Conservation (phyloP, 2,888 invertebrate species). For the Microctonus brassicae region DNA sequence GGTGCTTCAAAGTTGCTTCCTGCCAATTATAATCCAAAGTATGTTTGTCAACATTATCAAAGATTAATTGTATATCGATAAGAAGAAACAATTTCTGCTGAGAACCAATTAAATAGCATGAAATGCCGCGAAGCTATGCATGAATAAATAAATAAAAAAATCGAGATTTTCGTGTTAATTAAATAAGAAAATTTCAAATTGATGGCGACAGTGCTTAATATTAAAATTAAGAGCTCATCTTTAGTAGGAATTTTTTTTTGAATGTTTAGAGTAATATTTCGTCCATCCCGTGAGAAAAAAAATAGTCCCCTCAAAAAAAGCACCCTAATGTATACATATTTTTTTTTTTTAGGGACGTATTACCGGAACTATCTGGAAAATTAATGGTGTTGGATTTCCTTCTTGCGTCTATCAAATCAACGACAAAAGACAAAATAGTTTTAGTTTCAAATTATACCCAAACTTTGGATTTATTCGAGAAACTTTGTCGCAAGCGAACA, state of each 20-base stretch:
- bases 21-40: slow-evolving; percentile 77
- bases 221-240: no score
- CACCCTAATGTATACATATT: background rate
- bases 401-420: slow-evolving; percentile 90
- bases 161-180: no score
- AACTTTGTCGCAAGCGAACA: slow-evolving; percentile 84
- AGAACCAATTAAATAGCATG: no score
- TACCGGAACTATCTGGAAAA: slow-evolving; percentile 90
- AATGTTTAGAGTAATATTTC: no score
- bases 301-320: no score
- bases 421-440: slow-evolving; percentile 95
- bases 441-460: slow-evolving; percentile 99
- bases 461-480: slow-evolving; percentile 96
- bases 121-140: no score
- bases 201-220: no score
- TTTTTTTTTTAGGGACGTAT: slow-evolving; percentile 75
- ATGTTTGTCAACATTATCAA: slow-evolving; percentile 35
- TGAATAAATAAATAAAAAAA: background rate
- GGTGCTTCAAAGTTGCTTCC: slow-evolving; percentile 83
- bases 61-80: no score
- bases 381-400: slow-evolving; percentile 96
- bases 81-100: no score
- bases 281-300: no score
- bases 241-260: no score
- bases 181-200: no score